These are phyloP conservation scores for Epirrhoe alternata DNA, from an alignment of 2,888 invertebrate genomes.

Conservation along the genomic window DNA sequence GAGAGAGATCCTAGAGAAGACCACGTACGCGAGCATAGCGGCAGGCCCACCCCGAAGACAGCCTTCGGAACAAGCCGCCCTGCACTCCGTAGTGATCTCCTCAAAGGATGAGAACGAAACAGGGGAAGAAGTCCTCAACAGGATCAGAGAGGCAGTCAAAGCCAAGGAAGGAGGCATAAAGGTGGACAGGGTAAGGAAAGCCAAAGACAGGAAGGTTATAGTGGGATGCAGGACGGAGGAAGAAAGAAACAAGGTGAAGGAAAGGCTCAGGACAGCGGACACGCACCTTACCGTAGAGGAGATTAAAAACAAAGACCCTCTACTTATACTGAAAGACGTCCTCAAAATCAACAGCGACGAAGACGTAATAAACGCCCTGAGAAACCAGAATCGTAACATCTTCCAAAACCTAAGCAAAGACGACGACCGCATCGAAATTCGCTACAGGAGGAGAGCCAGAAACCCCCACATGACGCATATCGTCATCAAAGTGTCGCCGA, in stretches of 20 bases:
- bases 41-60: background rate
- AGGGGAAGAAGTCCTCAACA: slow-evolving; percentile 23
- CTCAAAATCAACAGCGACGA: no score
- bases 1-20: background rate
- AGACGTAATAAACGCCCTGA: no score
- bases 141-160: slow-evolving; percentile 21
- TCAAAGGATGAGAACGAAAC: slow-evolving; percentile 23
- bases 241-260: background rate
- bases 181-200: background rate
- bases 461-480: no score
- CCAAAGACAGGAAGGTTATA: background rate
- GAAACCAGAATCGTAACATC: no score
- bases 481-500: no score
- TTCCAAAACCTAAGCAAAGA: no score
- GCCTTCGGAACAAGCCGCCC: slow-evolving; percentile 1
- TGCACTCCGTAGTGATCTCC: slow-evolving; percentile 30
- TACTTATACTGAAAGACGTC: no score
- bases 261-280: background rate
- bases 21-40: background rate
- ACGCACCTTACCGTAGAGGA: no score
- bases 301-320: no score
- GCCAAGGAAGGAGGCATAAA: slow-evolving; percentile 23
- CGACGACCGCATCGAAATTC: no score
- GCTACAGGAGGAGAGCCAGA: no score
- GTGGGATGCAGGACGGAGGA: background rate